Base-by-base conservation (phyloP, 2,888 invertebrate species). In the Luffia ferchaultella region DNA sequence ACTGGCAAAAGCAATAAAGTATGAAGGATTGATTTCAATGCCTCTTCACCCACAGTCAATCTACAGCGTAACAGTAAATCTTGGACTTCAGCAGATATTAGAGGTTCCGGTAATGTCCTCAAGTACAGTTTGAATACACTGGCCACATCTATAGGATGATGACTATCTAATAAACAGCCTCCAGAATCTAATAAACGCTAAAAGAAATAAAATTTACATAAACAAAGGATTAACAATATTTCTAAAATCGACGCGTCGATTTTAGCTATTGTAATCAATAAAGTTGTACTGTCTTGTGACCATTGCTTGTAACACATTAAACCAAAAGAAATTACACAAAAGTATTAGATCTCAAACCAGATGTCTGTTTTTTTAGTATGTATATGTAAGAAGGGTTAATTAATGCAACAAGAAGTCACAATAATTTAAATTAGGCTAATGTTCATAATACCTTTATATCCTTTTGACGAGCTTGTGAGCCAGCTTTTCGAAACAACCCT, bases 401-500 rank as follows among this genome's bases (percentile, higher is more conserved):
- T n/a, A n/a, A n/a, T n/a, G n/a, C n/a, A n/a, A n/a, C n/a, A n/a
- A n/a, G n/a, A n/a, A n/a, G n/a, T n/a, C n/a, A n/a, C n/a, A n/a
- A n/a, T n/a, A n/a, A n/a, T n/a, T n/a, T n/a, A n/a, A n/a, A n/a
- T n/a, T n/a, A n/a, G n/a, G n/a, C n/a, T n/a, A n/a, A n/a, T n/a
- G n/a, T n/a, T n/a, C n/a, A n/a, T n/a, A n/a, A n/a, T 68, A 92
- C 91, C 78, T 90, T 90, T 18, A 96, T 88, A 70, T 94, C 93
- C 64, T 90, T 91, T 71, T 95, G 94, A 54, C 95, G 86, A 41
- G 88, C 85, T 60, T 92, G 88, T 1, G 95, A 93, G 15, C 96
- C 96, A 46, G 94, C 93, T 80, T 95, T 96, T 5, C 96, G 86
- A 70, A 96, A 96, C 46, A 96, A 75, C 0, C 96, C 96, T 68